These are phyloP conservation scores for Brachyptera putata DNA, from an alignment of 2,888 invertebrate species.

Conservation along the genomic window DNA sequence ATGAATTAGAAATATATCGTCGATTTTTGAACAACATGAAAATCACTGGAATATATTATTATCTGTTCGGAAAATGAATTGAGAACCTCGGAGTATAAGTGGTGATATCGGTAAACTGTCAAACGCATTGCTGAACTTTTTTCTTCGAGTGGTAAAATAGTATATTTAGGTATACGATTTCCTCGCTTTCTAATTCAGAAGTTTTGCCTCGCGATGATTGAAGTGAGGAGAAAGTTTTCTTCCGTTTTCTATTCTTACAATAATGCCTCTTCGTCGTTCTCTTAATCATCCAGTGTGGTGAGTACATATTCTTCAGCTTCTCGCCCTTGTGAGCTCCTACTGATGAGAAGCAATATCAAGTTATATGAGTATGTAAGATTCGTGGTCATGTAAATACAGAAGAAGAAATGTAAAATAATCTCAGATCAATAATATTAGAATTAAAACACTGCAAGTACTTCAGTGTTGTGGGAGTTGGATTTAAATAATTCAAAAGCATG, in stretches of 20 bases:
- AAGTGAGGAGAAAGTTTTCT: constrained; percentile 21
- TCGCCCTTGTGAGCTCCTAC: too few relatives aligned
- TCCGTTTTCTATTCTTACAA: not conserved
- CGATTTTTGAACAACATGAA: not conserved
- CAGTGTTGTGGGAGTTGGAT: too few relatives aligned
- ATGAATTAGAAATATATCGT: not conserved
- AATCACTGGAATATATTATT: constrained; percentile 4
- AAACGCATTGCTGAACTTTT: constrained; percentile 18
- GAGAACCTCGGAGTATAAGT: not conserved
- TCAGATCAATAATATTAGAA: too few relatives aligned
- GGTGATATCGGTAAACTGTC: constrained; percentile 18
- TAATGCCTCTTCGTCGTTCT: too few relatives aligned
- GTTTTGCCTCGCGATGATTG: constrained; percentile 15
- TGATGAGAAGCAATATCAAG: too few relatives aligned
- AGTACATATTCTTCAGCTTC: too few relatives aligned
- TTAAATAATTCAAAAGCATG: too few relatives aligned
- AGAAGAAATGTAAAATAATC: too few relatives aligned
- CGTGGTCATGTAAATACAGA: too few relatives aligned
- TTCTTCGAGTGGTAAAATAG: constrained; percentile 11
- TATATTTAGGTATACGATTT: constrained; percentile 10
- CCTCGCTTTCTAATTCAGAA: constrained; percentile 3
- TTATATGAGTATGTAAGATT: too few relatives aligned
- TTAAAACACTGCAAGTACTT: too few relatives aligned
- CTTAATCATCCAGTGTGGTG: too few relatives aligned
- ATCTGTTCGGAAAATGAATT: not conserved